Conservation (phyloP, 1,140 invertebrate genomes). For the Arctopsyche grandis region DNA sequence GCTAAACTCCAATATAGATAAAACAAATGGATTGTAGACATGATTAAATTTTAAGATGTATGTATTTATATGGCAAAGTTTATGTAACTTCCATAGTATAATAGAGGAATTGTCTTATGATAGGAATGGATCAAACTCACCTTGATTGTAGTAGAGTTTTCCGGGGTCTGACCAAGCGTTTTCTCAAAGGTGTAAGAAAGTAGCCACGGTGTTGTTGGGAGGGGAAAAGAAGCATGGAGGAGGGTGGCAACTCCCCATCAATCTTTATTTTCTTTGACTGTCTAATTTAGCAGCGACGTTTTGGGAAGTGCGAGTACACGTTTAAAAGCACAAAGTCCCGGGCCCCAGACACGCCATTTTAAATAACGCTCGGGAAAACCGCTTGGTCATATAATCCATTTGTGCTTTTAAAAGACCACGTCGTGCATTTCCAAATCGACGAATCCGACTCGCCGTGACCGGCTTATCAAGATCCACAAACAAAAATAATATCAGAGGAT, state of each 20-base stretch:
- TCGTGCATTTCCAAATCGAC: constrained; percentile 24
- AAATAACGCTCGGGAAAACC: constrained; percentile 43
- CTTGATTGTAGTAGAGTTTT: neutral
- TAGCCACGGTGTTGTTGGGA: constrained; percentile 19
- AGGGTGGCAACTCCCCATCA: constrained; percentile 36
- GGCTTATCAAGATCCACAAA: constrained; percentile 4
- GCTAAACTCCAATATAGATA: too few species aligned
- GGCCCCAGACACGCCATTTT: constrained; percentile 44
- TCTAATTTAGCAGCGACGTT: constrained; percentile 47
- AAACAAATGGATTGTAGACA: too few species aligned
- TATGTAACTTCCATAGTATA: too few species aligned
- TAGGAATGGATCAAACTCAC: neutral
- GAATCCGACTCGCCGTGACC: neutral
- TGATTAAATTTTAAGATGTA: too few species aligned
- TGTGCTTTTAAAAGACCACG: neutral
- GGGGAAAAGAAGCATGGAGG: too few species aligned
- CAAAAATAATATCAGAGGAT: neutral
- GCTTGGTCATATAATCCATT: constrained; percentile 49
- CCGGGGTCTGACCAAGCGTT: constrained; percentile 39
- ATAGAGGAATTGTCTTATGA: too few species aligned
- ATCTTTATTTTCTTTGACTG: constrained; percentile 52
- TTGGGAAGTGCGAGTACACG: constrained; percentile 33
- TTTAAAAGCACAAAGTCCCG: constrained; percentile 32
- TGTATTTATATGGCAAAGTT: too few species aligned
- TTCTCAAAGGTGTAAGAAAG: constrained; percentile 34